Conservation (phyloP, 2,888 invertebrate species). For the Nematopogon swammerdamellus region DNA sequence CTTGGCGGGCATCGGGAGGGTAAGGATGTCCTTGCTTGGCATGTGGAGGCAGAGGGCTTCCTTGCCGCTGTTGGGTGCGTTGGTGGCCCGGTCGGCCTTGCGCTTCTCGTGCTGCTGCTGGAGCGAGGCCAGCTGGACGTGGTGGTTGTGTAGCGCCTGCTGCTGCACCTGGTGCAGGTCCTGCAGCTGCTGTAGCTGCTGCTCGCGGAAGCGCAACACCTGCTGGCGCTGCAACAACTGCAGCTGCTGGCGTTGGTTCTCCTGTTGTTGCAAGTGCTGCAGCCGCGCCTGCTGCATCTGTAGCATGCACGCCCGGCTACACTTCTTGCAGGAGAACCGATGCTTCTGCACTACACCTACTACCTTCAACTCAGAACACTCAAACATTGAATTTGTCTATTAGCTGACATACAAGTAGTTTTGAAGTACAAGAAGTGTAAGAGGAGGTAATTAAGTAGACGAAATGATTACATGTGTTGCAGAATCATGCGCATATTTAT, state of each 20-base stretch:
- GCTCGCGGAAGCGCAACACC: constrained; percentile 5
- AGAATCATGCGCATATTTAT: too few relatives aligned
- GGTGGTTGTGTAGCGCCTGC: constrained; percentile 5
- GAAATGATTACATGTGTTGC: too few relatives aligned
- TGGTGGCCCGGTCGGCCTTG: constrained; percentile 17
- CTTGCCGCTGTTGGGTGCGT: constrained; percentile 2
- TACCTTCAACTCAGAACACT: background rate
- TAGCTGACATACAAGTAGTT: too few relatives aligned
- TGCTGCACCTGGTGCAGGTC: constrained; percentile 6
- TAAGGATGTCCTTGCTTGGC: background rate
- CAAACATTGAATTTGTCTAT: background rate
- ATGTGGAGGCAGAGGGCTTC: too few relatives aligned
- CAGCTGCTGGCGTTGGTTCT: constrained; percentile 22
- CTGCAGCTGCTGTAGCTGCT: background rate
- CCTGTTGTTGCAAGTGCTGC: constrained; percentile 30
- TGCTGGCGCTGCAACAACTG: constrained; percentile 20
- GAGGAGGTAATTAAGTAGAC: too few relatives aligned
- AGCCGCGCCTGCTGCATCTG: constrained; percentile 1
- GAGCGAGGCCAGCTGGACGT: background rate
- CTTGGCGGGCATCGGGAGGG: background rate
- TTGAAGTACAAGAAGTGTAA: too few relatives aligned
- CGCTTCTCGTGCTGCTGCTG: background rate
- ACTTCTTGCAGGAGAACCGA: background rate
- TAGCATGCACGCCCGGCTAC: background rate
- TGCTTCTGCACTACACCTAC: background rate